Base-by-base conservation (phyloP, 2,797 vertebrate species). In the Platyrinchus mystaceus region DNA sequence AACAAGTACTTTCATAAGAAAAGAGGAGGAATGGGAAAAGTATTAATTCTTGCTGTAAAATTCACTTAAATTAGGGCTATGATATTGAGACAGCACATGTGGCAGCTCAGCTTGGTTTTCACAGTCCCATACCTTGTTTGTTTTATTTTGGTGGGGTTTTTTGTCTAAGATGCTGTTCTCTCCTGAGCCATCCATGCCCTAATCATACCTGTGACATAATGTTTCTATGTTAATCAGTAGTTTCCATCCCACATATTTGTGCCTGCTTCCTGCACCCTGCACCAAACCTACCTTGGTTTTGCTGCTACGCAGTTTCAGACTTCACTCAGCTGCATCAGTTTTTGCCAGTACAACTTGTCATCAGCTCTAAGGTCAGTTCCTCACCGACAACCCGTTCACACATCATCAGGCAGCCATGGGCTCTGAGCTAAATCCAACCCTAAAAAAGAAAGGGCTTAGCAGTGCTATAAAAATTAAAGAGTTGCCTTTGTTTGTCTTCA, bases 281-380 rank as follows among this genome's bases (percentile, higher is more conserved):
- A 10, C 87, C 87, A 91, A 83, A 46, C 28, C 44, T 7, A n/a
- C 87, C 80, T 69, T 82, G 34, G 49, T 70, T 94, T 88, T 92
- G 55, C 70, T 76, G 55, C 77, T 79, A 14, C 0, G 0, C 0
- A 0, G 59, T 91, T 95, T 94, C 87, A 86, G 47, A 41, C 89
- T 90, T 94, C 93, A 82, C 55, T 96, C 89, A 90, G 70, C 77
- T 67, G 23, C 63, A 67, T 67, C 88, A 82, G 37, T 10, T 90
- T 92, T 79, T 91, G 85, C 89, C 89, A 93, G 91, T 55, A 77
- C 70, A 89, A 37, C 80, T 79, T 95, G 93, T 96, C 94, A 96
- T 96, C 95, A 84, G 70, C 75, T 94, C 67, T 63, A 84, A 73
- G 80, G 87, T 79, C 94, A 83, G 63, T 7, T 91, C 83, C 52